Evolutionary conservation across 1,140 invertebrate species (phyloP).

Genomic region (Nautilus pompilius): DNA sequence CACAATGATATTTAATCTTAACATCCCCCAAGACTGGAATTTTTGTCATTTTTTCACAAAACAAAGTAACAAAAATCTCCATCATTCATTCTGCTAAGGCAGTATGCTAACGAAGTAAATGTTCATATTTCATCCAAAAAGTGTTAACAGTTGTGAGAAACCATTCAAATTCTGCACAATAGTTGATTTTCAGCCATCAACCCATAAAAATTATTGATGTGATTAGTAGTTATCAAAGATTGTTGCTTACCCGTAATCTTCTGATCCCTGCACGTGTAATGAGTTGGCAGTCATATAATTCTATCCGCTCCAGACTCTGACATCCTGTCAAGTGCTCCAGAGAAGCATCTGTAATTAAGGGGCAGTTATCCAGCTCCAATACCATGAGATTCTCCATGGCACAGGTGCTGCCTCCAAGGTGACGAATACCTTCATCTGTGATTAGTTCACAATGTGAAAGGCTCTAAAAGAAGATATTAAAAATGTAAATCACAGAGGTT

Average conservation of each 20-base stretch:
- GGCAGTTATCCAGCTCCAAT: conserved; percentile 97
- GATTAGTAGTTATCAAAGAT: not conserved
- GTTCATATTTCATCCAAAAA: no score
- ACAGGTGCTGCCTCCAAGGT: conserved; percentile 87
- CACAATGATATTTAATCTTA: no score
- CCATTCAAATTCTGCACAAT: no score
- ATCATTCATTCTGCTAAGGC: no score
- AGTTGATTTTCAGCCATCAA: no score
- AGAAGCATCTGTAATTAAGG: conserved; percentile 96
- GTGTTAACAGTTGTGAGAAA: no score
- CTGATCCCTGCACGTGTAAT: conserved; percentile 95
- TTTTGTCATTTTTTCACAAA: no score
- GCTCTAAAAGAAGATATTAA: conserved; percentile 73
- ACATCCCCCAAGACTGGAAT: no score
- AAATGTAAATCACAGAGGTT: no score
- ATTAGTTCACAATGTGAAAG: conserved; percentile 98
- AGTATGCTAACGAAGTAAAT: no score
- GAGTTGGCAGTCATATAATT: conserved; percentile 98
- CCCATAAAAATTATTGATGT: no score
- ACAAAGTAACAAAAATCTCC: no score
- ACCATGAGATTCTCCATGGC: conserved; percentile 69
- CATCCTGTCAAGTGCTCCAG: conserved; percentile 92
- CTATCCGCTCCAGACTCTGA: conserved; percentile 92
- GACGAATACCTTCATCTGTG: conserved; percentile 95
- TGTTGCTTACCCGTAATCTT: conserved; percentile 75